These are phyloP conservation scores for Trachelus troglodyta DNA, from an alignment of 2,888 invertebrate genomes.

Conservation along the genomic window DNA sequence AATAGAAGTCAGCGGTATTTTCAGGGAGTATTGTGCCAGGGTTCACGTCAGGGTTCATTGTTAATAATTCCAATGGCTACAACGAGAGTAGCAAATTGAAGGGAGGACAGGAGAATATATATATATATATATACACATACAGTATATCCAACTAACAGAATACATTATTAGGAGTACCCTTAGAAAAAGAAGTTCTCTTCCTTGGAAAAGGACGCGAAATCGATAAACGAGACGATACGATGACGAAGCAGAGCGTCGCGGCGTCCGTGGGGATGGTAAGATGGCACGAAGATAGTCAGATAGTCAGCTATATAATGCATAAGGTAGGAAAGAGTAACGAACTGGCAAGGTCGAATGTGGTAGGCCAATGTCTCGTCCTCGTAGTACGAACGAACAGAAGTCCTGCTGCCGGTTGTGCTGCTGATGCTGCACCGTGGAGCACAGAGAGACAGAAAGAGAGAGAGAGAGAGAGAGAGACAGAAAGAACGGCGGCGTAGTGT, in stretches of 20 bases:
- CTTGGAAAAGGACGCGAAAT: not conserved
- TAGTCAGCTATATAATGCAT: conserved; percentile 50
- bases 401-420: conserved; percentile 20
- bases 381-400: conserved; percentile 19
- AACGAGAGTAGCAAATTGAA: not conserved
- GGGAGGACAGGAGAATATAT: not conserved
- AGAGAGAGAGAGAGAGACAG: conserved; percentile 5
- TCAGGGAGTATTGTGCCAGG: not conserved
- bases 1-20: not conserved
- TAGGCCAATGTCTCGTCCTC: conserved; percentile 64
- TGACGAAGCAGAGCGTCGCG: conserved; percentile 8
- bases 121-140: no score
- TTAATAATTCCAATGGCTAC: not conserved
- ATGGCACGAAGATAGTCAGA: conserved; percentile 19
- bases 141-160: not conserved
- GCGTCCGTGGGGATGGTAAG: not conserved
- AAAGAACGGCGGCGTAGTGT: not conserved
- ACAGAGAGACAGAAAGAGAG: conserved; percentile 9
- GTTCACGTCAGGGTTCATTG: not conserved
- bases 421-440: conserved; percentile 47
- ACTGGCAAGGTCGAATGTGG: conserved; percentile 65
- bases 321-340: conserved; percentile 64
- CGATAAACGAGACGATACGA: conserved; percentile 2
- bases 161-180: not conserved
- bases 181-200: not conserved